Evolutionary conservation across 2,113 vertebrate genomes (phyloP).

Genomic region (Neodon shergylaensis): DNA sequence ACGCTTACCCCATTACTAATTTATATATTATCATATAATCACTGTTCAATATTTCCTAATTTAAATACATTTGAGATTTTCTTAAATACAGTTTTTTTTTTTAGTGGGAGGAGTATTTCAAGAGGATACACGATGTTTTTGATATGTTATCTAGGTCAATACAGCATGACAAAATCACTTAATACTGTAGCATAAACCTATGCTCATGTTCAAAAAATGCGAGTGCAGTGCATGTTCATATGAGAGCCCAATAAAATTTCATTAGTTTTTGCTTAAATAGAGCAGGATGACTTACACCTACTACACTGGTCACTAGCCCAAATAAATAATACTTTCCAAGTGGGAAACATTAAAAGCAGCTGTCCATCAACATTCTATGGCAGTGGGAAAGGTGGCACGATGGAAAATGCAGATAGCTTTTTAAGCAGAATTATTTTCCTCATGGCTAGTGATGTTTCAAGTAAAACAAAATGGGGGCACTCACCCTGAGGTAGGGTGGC

Average conservation of each 20-base stretch:
- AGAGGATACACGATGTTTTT: constrained; percentile 44
- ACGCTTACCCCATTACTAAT: constrained; percentile 34
- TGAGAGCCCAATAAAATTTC: constrained; percentile 60
- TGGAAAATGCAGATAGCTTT: constrained; percentile 81
- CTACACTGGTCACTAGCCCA: constrained; percentile 50
- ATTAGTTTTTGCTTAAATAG: constrained; percentile 75
- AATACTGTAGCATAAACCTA: constrained; percentile 47
- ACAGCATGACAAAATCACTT: constrained; percentile 53
- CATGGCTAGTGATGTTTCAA: constrained; percentile 79
- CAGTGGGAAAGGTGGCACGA: constrained; percentile 70
- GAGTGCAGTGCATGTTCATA: constrained; percentile 42
- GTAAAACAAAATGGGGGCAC: constrained; percentile 80
- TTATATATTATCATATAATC: constrained; percentile 57
- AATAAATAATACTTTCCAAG: constrained; percentile 69
- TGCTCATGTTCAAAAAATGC: constrained; percentile 60
- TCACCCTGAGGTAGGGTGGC: constrained; percentile 72
- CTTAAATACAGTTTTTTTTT: constrained; percentile 31
- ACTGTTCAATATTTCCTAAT: constrained; percentile 54
- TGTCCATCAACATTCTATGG: constrained; percentile 65
- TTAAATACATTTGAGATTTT: constrained; percentile 45
- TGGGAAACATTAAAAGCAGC: constrained; percentile 68
- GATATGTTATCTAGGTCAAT: constrained; percentile 63
- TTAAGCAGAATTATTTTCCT: constrained; percentile 80
- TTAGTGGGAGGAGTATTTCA: neutral
- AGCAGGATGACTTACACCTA: constrained; percentile 65